Evolutionary conservation across 2,797 vertebrate species (phyloP).

Genomic region (Sebastes iracundus): DNA sequence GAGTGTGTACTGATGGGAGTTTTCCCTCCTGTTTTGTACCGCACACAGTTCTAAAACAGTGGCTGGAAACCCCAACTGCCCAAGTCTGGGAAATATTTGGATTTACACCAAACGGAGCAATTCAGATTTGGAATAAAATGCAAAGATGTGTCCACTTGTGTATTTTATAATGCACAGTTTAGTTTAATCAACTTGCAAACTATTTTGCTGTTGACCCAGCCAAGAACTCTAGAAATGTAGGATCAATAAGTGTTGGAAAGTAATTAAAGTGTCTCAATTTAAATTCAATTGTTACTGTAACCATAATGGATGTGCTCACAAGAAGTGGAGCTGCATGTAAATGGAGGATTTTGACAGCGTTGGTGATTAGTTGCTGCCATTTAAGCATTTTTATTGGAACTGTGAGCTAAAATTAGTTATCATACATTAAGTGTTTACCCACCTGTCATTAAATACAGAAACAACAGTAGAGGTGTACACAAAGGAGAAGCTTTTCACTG

Average conservation of each 20-base stretch:
- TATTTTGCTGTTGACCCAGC: not conserved
- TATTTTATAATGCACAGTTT: not conserved
- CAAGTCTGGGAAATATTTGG: not conserved
- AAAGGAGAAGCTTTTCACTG: not conserved
- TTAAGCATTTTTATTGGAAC: not conserved
- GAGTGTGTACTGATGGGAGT: not conserved
- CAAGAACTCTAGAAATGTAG: not conserved
- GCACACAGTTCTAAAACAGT: not conserved
- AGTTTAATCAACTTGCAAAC: not conserved
- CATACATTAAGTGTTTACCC: not conserved
- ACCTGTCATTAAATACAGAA: not conserved
- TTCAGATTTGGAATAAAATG: not conserved
- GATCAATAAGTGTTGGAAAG: not conserved
- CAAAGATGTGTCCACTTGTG: not conserved
- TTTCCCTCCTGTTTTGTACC: not conserved
- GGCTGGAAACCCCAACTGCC: not conserved
- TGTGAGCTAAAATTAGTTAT: not conserved
- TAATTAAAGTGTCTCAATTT: not conserved
- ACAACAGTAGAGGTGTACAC: not conserved
- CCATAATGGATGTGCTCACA: not conserved
- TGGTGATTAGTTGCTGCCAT: not conserved
- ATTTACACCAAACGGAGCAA: conserved; percentile 5
- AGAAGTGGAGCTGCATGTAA: not conserved
- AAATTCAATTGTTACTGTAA: not conserved
- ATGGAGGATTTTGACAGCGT: not conserved